phyloP scores from a whole-genome alignment of 2,113 vertebrate species.

The Dromiciops gliroides region DNA sequence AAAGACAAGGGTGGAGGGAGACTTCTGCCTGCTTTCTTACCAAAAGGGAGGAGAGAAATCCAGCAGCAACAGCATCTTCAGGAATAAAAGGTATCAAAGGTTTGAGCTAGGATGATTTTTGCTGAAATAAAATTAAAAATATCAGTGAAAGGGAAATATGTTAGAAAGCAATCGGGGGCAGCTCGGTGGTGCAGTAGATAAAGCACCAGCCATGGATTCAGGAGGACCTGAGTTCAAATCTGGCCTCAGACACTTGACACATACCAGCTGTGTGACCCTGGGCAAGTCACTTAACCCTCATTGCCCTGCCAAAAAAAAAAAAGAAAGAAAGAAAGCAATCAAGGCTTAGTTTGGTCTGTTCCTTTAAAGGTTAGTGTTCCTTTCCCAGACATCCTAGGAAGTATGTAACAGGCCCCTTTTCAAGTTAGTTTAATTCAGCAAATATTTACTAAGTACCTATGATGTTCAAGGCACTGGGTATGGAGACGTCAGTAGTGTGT shows the following conservation, averaged over 20 bases:
- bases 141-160: background rate
- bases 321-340: too few species aligned
- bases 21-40: background rate
- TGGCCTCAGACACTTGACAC: too few species aligned
- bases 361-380: background rate
- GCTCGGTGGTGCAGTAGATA: too few species aligned
- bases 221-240: too few species aligned
- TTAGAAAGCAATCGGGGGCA: too few species aligned
- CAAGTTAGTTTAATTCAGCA: background rate
- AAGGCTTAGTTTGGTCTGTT: background rate
- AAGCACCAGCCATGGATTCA: too few species aligned
- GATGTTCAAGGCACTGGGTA: background rate
- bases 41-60: background rate
- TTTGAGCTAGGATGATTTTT: background rate
- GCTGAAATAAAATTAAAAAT: background rate
- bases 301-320: too few species aligned
- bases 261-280: too few species aligned
- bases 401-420: background rate
- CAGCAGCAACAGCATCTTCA: background rate
- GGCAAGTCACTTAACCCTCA: too few species aligned
- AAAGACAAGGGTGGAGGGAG: constrained; percentile 1
- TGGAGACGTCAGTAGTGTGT: background rate
- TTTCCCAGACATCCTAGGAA: background rate
- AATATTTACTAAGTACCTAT: background rate
- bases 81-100: constrained; percentile 1